A percentile compares a stretch with the other conserved stretches of the same genome.
phyloP scores from a whole-genome alignment of 2,797 vertebrate species.

The Silurus aristotelis region DNA sequence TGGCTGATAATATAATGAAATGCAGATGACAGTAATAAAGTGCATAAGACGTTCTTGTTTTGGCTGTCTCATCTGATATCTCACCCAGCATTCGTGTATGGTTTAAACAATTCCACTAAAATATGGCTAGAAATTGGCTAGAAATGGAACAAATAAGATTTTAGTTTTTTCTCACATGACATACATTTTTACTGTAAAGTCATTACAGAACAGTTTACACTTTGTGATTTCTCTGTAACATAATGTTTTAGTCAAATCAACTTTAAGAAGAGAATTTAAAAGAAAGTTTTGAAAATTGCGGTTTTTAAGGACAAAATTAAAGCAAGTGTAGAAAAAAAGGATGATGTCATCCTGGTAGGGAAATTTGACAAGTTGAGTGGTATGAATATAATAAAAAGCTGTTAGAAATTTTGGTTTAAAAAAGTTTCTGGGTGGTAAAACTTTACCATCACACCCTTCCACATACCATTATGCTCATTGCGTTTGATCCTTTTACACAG shows the following conservation, averaged over 20 bases:
- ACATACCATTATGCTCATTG: not conserved
- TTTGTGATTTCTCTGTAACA: not conserved
- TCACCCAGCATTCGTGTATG: not conserved
- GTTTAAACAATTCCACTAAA: not conserved
- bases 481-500: not conserved
- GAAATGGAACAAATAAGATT: not conserved
- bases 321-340: not conserved
- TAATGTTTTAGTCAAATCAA: too few species aligned
- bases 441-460: not conserved
- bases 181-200: not conserved
- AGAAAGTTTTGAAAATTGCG: too few species aligned
- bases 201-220: not conserved
- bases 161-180: not conserved
- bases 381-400: not conserved
- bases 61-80: conserved; percentile 3
- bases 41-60: not conserved
- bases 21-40: conserved; percentile 1
- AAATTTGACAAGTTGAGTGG: not conserved
- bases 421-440: not conserved
- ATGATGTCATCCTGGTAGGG: not conserved
- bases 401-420: not conserved
- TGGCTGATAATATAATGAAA: conserved; percentile 7
- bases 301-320: not conserved
- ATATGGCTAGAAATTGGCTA: not conserved
- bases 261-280: too few species aligned